Evolutionary conservation across 37 sponge, comb jelly and placozoan genomes (phyloP), one percentile per base, ranked within the genome.

Genomic region (Chondrosia reniformis): DNA sequence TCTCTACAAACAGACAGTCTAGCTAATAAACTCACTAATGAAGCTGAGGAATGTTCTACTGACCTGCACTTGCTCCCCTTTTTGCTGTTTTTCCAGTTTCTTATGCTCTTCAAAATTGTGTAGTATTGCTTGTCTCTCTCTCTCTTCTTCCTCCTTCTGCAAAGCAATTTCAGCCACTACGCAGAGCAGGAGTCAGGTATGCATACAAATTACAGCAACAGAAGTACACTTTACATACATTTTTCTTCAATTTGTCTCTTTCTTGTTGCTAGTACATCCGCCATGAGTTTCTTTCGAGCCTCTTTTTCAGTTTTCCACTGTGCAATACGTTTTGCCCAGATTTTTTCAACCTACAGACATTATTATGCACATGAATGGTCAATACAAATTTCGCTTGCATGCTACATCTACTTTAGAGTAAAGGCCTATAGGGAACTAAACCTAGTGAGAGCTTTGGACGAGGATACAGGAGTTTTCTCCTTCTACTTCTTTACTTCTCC

Each of bases 251-350:
- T 85, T 39, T 98, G 99, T 65, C 90, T 74, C 65, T 81, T 84
- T 55, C 99, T 83, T 9, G 80, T 79, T 0, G 81, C 88, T 42
- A 98, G 39, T 56, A 98, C 97, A 43, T 98, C 91, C 31, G 89
- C 58, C 85, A 95, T 89, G 33, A 98, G 79, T 67, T 88, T 92
- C 74, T 82, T 83, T 57, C 99, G 46, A 22, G 99, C 99, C 42
- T 92, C 89, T 36, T 74, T 95, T 63, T 98, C 99, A 43, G 67
- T 78, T 62, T 80, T 88, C 99, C 99, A 95, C 64, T 95, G 96
- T 17, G 81, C 67, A 49, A 90, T 56, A 43, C 96, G 84, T 63
- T 88, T 91, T 15, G 63, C 74, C 99, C 99, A 98, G 64, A 89
- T 87, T 45, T 85, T 89, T 75, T 92, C 89, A 69, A 69, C 72